A percentile compares a stretch with the other conserved stretches of the same genome.
Conservation (phyloP, 2,888 invertebrate genomes). For the Shargacucullia verbasci region DNA sequence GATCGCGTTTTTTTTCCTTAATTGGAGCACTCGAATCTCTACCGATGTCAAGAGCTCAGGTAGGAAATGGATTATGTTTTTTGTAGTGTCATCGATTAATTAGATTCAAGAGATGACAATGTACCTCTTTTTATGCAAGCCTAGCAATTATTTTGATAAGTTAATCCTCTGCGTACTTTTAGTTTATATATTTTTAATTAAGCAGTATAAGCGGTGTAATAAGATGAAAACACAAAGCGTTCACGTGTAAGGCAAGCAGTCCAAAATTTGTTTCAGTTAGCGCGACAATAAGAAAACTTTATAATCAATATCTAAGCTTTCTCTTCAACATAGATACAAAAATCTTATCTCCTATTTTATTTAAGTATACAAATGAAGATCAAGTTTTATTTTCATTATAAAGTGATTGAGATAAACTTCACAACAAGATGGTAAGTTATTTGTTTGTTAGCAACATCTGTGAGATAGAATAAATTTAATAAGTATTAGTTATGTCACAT, state of each 20-base stretch:
- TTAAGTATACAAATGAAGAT: not conserved
- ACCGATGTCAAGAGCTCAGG: conserved; percentile 8
- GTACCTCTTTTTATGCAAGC: no score
- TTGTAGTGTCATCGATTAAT: conserved; percentile 1
- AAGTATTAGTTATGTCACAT: not conserved
- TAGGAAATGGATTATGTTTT: conserved; percentile 21
- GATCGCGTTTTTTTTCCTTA: conserved; percentile 35
- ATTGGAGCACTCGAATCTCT: conserved; percentile 26
- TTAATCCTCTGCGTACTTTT: no score
- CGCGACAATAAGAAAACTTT: conserved; percentile 2
- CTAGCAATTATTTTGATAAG: no score
- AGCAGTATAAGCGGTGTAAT: no score
- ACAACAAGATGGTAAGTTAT: conserved; percentile 62
- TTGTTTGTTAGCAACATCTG: conserved; percentile 69
- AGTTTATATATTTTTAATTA: no score
- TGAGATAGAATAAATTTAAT: conserved; percentile 32
- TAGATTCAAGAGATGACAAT: no score
- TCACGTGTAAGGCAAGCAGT: no score
- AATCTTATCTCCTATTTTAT: conserved; percentile 14
- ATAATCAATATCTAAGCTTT: not conserved
- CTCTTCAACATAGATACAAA: conserved; percentile 3
- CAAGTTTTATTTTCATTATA: conserved; percentile 40
- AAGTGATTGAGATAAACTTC: conserved; percentile 66
- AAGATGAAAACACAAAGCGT: no score
- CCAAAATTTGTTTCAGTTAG: no score